Evolutionary conservation across 2,797 vertebrate genomes (phyloP).

Genomic region (Periophthalmus magnuspinnatus): DNA sequence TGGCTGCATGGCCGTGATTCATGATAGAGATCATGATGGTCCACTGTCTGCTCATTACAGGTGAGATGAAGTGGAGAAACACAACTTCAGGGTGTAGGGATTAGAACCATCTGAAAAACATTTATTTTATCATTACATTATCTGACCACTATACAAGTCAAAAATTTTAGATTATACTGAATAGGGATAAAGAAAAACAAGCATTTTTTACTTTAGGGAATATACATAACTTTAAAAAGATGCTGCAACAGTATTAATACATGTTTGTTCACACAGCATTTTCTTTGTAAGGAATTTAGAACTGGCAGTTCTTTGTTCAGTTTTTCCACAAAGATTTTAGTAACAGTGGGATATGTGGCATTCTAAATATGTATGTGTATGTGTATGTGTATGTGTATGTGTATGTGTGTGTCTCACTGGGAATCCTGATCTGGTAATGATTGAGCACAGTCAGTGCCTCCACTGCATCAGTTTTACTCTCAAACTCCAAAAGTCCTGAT

Average conservation of each 20-base stretch:
- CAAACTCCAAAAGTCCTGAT: slow-evolving; percentile 93
- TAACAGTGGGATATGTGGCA: too few species aligned
- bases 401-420: slow-evolving; percentile 81
- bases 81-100: slow-evolving; percentile 95
- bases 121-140: background rate
- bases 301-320: too few species aligned
- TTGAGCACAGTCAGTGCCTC: slow-evolving; percentile 98
- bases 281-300: too few species aligned
- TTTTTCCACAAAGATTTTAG: too few species aligned
- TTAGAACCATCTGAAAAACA: slow-evolving; percentile 81
- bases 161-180: too few species aligned
- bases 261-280: too few species aligned
- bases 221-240: too few species aligned
- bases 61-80: slow-evolving; percentile 87
- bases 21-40: background rate
- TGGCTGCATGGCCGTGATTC: background rate
- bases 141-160: background rate
- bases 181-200: too few species aligned
- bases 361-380: background rate
- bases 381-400: background rate
- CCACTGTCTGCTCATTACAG: slow-evolving; percentile 44
- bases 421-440: slow-evolving; percentile 98
- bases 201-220: too few species aligned
- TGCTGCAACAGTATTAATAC: too few species aligned
- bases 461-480: slow-evolving; percentile 94